Evolutionary conservation across 92 coral and sea anemone genomes (phyloP), one percentile per base, ranked within the genome.

Genomic region (Zoanthus solanderi): DNA sequence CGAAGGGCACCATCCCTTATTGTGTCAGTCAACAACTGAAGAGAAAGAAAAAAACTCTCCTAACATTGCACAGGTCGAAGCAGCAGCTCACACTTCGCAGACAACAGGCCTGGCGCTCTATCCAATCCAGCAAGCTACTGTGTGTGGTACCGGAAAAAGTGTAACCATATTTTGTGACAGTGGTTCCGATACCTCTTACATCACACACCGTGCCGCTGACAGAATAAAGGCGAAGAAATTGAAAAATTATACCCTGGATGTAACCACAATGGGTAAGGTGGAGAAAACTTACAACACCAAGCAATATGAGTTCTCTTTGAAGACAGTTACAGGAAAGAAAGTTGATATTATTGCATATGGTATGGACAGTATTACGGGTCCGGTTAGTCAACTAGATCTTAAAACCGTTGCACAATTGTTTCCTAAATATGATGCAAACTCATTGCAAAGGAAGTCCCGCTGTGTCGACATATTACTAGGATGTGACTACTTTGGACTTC

Each of bases 141-240:
- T 93, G 68, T 72, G 88, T 60, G 96, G 85, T 67, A 91, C 84
- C 12, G 91, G 92, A 7, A 91, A 89, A 71, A 81, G 46, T 76
- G 92, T 89, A n/a, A 85, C 92, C 2, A 84, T 93, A 52, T 93
- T 89, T 50, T 88, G 95, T 83, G 94, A 88, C 60, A 83, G 92
- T 60, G 96, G 94, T 9, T 89, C 96, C 0, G 84, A 92, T 60
- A 87, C 94, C 73, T 84, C 93, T 16, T 87, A 91, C 87, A 92
- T 94, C 30, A 94, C 94, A 12, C 94, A 94, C 81, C 88, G 86
- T 30, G 91, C 94, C 6, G 94, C 96, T 4, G 96, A 92, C 17
- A 91, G 78, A 83, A 87, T 94, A 50, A 79, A 75, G 47, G 92
- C 93, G 0, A 88, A 81, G 46, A 88, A 37, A 17, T 75, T 85